phyloP scores from a whole-genome alignment of 2,113 vertebrate genomes.

The Nyctereutes procyonoides region DNA sequence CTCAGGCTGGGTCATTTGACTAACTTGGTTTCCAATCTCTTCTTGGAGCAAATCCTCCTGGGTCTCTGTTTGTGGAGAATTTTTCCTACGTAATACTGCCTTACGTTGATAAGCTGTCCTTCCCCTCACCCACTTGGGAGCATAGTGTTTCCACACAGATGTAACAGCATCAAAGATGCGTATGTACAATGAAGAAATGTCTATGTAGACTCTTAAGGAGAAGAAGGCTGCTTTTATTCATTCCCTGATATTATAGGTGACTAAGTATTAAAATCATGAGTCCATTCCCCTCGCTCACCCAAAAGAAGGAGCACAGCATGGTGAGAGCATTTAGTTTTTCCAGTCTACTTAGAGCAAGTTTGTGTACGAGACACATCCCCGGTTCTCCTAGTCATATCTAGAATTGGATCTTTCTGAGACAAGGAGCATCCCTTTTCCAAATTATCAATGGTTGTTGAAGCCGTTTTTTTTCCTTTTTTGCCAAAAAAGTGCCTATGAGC shows the following conservation, averaged over 20 bases:
- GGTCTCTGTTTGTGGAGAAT: neutral
- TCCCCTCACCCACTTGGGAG: neutral
- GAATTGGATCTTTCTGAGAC: neutral
- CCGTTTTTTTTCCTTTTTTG: neutral
- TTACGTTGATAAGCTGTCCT: neutral
- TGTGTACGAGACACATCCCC: neutral
- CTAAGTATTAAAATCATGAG: neutral
- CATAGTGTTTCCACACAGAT: neutral
- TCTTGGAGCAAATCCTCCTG: neutral
- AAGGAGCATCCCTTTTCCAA: neutral
- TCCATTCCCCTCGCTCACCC: neutral
- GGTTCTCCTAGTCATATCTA: neutral
- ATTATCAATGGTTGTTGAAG: slow-evolving; percentile 36
- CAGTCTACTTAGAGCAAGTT: neutral
- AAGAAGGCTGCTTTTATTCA: neutral
- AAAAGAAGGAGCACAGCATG: neutral
- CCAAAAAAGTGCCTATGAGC: neutral
- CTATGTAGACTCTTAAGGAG: neutral
- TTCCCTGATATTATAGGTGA: neutral
- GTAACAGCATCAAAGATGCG: neutral
- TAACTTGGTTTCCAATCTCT: neutral
- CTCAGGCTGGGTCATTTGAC: neutral
- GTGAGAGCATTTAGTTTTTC: neutral
- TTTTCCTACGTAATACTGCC: neutral
- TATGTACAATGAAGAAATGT: neutral